These are phyloP conservation scores for Drosophila prostipennis DNA, from an alignment of 2,888 invertebrate species.

Conservation along the genomic window DNA sequence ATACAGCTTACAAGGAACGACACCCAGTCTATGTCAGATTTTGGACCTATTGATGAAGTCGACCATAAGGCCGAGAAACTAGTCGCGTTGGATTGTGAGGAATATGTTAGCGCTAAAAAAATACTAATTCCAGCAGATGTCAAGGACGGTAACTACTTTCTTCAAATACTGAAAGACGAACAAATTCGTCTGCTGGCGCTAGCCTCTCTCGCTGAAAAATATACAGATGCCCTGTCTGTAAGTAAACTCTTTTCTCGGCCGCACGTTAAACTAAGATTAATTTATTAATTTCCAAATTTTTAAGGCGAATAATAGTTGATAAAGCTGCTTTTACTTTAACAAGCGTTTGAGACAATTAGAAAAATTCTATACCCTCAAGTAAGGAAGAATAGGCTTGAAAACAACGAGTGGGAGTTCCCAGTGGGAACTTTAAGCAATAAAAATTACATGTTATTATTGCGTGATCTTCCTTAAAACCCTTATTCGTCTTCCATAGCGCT, in stretches of 20 bases:
- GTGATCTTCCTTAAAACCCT: too few relatives aligned
- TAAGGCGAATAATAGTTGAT: rapidly evolving
- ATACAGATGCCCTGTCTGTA: constrained; percentile 86
- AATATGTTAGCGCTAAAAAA: constrained; percentile 35
- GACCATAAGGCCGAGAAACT: constrained; percentile 56
- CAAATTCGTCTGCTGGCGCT: constrained; percentile 88
- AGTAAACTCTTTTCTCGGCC: constrained; percentile 2
- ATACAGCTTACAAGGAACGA: constrained; percentile 34
- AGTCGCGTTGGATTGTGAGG: constrained; percentile 38
- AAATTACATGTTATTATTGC: too few relatives aligned
- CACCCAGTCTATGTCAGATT: neutral
- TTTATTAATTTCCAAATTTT: too few relatives aligned
- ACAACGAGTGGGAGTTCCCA: too few relatives aligned
- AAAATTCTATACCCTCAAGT: too few relatives aligned
- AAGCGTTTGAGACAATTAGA: rapidly evolving
- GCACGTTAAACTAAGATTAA: too few relatives aligned
- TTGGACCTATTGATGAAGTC: constrained; percentile 58
- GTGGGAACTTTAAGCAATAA: too few relatives aligned
- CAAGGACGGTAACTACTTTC: constrained; percentile 90
- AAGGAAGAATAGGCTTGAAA: too few relatives aligned
- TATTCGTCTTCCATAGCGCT: too few relatives aligned
- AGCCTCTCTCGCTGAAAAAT: constrained; percentile 89
- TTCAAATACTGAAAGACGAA: constrained; percentile 90
- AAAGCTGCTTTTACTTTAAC: too few relatives aligned
- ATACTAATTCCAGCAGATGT: neutral